Evolutionary conservation across 2,113 vertebrate genomes (phyloP), one percentile per base, ranked within the genome.

Genomic region (Andinoacara biseriatus): DNA sequence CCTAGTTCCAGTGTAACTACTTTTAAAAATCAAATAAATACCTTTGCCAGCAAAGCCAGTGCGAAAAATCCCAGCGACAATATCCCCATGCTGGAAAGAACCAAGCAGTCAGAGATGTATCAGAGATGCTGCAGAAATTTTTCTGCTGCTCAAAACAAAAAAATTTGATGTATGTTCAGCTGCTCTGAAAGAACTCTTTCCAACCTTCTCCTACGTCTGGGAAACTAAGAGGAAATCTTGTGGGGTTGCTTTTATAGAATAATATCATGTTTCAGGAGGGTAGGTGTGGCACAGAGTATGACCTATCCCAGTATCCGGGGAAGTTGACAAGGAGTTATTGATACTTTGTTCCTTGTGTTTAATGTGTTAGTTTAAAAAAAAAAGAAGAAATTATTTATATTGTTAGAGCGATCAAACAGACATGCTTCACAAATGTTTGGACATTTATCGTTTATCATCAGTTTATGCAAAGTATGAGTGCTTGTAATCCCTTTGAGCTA

Each of bases 31-130:
- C 4, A 10, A 75, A 2, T 35, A 52, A 1, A 2, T 92, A 94
- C 92, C 89, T 89, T 62, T 80, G 54, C 22, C 90, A 92, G 59
- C 78, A 93, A 52, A 52, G 61, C 67, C 65, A 92, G 20, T 5
- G 40, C 15, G 49, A n/a, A 82, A 63, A 90, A 6, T 14, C 15
- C 58, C 49, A 87, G 72, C 84, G n/a, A 15, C 61, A 63, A 60
- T 7, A 46, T 76, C 82, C 83, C 93, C 91, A 90, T 93, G 57
- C 26, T 88, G 82, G 13, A 61, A 65, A 75, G 22, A 3, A 2
- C 13, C 26, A 54, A 72, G 54, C 46, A 56, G 40, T 20, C 7
- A 43, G 59, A 78, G 60, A 56, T 57, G 57, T 18, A 74, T 10
- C 60, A 40, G n/a, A 77, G 14, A 76, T 82, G 29, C 60, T 7